Base-by-base conservation (phyloP, 2,113 vertebrate genomes). In the Colaptes auratus region DNA sequence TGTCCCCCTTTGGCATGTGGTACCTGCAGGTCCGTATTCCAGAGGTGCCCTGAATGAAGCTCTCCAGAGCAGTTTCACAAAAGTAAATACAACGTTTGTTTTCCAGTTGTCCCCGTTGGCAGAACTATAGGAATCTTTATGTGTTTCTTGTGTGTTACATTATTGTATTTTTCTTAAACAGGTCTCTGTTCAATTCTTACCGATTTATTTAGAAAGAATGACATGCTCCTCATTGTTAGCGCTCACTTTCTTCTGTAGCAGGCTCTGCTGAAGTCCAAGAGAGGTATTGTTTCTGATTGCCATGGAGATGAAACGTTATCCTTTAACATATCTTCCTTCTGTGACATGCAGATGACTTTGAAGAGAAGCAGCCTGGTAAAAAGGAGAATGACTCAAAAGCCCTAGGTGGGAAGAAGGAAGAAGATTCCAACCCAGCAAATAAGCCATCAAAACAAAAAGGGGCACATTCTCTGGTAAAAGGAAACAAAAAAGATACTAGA, bases 281-380 rank as follows among this genome's bases (percentile, higher is more conserved):
- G 31, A 80, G 30, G 14, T 65, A 1, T 2, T 52, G 33, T 56
- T 83, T 66, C 20, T n/a, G 35, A 7, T 58, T 65, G 46, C 44
- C 9, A 3, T 16, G 31, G 65, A 60, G 60, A 30, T 74, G 35
- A 59, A 59, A 42, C 33, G 24, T 23, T 4, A 11, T 76, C 30
- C 28, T 42, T n/a, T 58, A 42, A 39, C 3, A 0, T 21, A 2
- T 16, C 5, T 56, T 67, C 3, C 36, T 70, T 35, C 30, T 55
- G 42, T 35, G 56, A 33, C 9, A 0, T 84, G n/a, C 69, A 97
- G 97, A 85, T 91, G 95, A 80, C 36, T 91, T 94, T 61, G 96
- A 98, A 95, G 95, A 97, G 30, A 71, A 97, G 86, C 97, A 97
- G n/a, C 90, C 75, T 15, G 60, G 5, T 13, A 42, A 80, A 66